Base-by-base conservation (phyloP, 2,113 vertebrate genomes). In the Neogale vison region DNA sequence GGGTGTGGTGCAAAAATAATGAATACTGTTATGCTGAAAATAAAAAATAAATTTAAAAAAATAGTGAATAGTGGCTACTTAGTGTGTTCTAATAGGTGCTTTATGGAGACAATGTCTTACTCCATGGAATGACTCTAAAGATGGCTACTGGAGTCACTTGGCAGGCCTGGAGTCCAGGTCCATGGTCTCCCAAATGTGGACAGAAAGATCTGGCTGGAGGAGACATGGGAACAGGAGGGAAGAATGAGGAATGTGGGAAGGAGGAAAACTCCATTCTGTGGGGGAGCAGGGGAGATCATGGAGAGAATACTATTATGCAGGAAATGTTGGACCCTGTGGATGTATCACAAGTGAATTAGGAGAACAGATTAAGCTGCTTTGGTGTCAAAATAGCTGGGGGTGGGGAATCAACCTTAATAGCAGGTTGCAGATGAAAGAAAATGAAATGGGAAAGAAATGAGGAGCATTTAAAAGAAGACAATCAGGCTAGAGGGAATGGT, bases 321-420 rank as follows among this genome's bases (percentile, higher is more conserved):
- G 85, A 91, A 50, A 52, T 39, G 36, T 6, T 84, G 57, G 80
- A 13, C 26, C 26, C 7, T n/a, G 45, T 36, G 90, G 71, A 45
- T 82, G 24, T 31, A 95, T 98, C 69, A 92, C 2, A 61, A 81
- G 12, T 55, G 93, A 63, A 47, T 82, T 98, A 97, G 95, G 69
- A 97, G 93, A 96, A 97, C 71, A 97, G 63, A 97, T 96, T 98
- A 96, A 96, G 82, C 81, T 98, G 82, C 88, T 98, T 96, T 97
- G 31, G 4, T 93, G 90, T 98, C 97, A 89, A 86, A 52, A 77
- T 50, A 63, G 65, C 50, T 94, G 81, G 95, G 88, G 95, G 50
- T 14, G 14, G 50, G 50, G 14, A 95, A 98, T 97, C 88, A 85
- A 85, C 76, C 72, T 98, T 90, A 24, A 98, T 93, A 85, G 61